Evolutionary conservation across 2,888 invertebrate species (phyloP).

Genomic region (Phyllotreta cruciferae): DNA sequence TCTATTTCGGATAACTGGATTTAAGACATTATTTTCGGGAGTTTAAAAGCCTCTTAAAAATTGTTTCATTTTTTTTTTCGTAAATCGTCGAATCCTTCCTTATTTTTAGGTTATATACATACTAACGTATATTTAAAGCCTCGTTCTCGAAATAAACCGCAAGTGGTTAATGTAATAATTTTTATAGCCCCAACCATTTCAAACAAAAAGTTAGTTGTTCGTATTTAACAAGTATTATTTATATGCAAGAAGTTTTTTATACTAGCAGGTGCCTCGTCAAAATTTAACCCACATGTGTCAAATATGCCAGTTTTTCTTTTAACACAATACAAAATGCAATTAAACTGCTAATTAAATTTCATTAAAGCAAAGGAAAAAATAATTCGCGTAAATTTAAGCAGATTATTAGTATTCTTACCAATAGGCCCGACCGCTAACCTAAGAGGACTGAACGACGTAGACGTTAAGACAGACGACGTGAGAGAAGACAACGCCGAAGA

Average conservation of each 20-base stretch:
- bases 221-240: conserved; percentile 4
- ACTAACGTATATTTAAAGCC: conserved; percentile 17
- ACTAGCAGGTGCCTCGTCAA: no score
- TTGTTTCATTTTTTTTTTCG: conserved; percentile 22
- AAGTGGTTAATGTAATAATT: conserved; percentile 22
- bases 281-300: no score
- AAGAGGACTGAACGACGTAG: conserved; percentile 87
- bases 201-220: conserved; percentile 25
- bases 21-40: conserved; percentile 22
- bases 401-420: conserved; percentile 39
- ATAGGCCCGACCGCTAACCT: conserved; percentile 80
- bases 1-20: conserved; percentile 21
- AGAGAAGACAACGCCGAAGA: conserved; percentile 81
- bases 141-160: conserved; percentile 26
- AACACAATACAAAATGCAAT: background rate
- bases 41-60: conserved; percentile 22
- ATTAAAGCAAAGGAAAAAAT: background rate
- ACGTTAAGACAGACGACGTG: conserved; percentile 81
- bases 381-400: background rate
- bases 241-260: no score
- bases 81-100: conserved; percentile 14
- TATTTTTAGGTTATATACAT: conserved; percentile 22
- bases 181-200: conserved; percentile 23
- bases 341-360: background rate
- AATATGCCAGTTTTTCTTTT: background rate